These are phyloP conservation scores for Julus scandinavius DNA, from an alignment of 2,888 invertebrate genomes.

Conservation along the genomic window DNA sequence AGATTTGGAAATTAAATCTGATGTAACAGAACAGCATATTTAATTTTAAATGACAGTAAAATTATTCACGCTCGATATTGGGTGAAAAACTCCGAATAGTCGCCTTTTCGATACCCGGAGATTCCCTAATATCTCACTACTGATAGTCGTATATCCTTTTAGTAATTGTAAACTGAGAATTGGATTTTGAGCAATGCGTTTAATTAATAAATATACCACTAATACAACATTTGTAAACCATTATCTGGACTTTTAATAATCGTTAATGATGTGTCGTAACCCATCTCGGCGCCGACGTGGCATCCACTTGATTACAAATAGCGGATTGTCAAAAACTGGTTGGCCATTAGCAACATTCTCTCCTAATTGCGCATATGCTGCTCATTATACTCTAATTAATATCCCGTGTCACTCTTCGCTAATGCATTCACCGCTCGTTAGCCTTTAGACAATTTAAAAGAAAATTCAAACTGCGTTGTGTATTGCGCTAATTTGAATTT, in stretches of 20 bases:
- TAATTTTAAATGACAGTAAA: too few species aligned
- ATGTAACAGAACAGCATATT: too few species aligned
- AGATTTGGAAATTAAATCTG: too few species aligned
- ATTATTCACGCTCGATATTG: too few species aligned
- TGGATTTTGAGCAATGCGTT: not conserved
- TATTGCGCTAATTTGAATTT: not conserved
- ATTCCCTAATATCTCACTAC: too few species aligned
- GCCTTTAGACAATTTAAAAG: slow-evolving; percentile 17
- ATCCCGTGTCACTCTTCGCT: slow-evolving; percentile 25
- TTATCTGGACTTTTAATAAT: not conserved
- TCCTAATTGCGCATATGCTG: slow-evolving; percentile 24
- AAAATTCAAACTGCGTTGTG: slow-evolving; percentile 24
- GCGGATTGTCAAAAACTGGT: not conserved
- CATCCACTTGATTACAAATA: not conserved
- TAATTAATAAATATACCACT: not conserved
- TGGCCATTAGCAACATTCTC: slow-evolving; percentile 33
- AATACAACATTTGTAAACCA: not conserved
- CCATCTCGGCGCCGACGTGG: slow-evolving; percentile 1
- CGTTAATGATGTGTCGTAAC: slow-evolving; percentile 5
- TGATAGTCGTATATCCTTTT: not conserved
- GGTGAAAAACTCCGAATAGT: too few species aligned
- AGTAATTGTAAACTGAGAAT: not conserved
- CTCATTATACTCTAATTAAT: slow-evolving; percentile 7
- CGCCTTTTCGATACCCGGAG: too few species aligned
- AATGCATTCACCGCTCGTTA: slow-evolving; percentile 24